These are phyloP conservation scores for Oppia nitens DNA, from an alignment of 1,140 invertebrate species.

Conservation along the genomic window DNA sequence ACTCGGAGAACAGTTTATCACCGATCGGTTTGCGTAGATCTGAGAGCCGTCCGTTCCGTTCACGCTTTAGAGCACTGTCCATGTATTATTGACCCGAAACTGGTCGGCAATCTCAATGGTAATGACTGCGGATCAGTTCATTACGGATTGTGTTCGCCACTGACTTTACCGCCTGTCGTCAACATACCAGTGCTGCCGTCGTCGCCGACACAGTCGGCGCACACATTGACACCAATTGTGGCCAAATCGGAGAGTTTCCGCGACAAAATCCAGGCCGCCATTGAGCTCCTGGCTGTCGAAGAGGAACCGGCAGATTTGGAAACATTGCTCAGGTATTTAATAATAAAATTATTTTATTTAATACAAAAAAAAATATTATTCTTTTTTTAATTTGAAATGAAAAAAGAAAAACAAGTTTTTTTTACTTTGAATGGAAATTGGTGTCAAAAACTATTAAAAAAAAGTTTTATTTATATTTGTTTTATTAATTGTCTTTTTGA, in stretches of 20 bases:
- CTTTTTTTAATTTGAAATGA: too few species aligned
- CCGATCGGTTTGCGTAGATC: constrained; percentile 25
- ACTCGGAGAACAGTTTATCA: neutral
- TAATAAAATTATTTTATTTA: too few species aligned
- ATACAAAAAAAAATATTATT: too few species aligned
- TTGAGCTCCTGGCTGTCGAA: neutral
- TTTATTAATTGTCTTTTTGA: too few species aligned
- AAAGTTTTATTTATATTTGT: too few species aligned
- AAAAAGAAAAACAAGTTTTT: too few species aligned
- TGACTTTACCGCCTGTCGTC: constrained; percentile 30
- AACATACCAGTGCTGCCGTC: too few species aligned
- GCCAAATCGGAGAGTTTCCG: neutral
- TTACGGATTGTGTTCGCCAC: constrained; percentile 38
- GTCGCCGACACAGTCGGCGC: constrained; percentile 1
- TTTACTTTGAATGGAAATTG: too few species aligned
- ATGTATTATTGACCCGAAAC: constrained; percentile 26
- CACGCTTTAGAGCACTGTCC: constrained; percentile 35
- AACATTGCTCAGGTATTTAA: neutral
- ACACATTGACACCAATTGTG: neutral
- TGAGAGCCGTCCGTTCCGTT: constrained; percentile 32
- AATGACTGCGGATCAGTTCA: constrained; percentile 36
- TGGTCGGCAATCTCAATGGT: constrained; percentile 17
- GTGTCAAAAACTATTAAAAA: too few species aligned
- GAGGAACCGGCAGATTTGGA: neutral
- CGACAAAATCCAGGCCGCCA: neutral